Evolutionary conservation across 2,888 invertebrate genomes (phyloP), one percentile per base, ranked within the genome.

Genomic region (Helicoverpa assulta): DNA sequence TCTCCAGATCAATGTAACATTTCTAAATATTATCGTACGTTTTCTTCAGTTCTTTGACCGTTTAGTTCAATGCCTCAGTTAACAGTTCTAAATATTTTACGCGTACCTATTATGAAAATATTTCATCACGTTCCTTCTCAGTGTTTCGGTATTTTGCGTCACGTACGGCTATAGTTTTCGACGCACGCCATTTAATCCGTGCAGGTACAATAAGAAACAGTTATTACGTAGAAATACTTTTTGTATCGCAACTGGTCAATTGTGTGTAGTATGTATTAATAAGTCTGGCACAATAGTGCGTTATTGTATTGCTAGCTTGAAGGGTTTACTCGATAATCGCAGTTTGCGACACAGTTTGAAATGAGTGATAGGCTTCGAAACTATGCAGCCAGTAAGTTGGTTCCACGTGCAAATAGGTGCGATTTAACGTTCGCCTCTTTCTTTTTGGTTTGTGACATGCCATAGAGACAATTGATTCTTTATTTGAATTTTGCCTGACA

Each of bases 151-250:
- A 14, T n/a, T 68, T 83, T 80, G 60, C 83, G 40, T 67, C 81
- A 76, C 51, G 26, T 12, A 62, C 43, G 51, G 62, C 14, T 63
- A 80, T 72, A 67, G 59, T 83, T 80, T 76, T 81, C 67, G 81
- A 70, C 77, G 77, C 81, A 83, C 63, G 58, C 77, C 67, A 80
- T 80, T 80, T 72, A 81, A 58, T 70, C 66, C 53, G 53, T 50
- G 51, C 7, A n/a, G 47, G 16, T 60, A 83, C 67, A 57, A 68
- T 77, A 68, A 65, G 33, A 52, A 63, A 52, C 33, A 66, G 56
- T 76, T 66, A 59, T 77, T 70, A 70, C 64, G 72, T 33, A 56
- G 76, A 70, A 69, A 62, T 60, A 47, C 53, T 67, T 74, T 73
- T 81, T 71, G 47, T 76, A 61, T 56, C 54, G 70, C 67, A 69